Base-by-base conservation (phyloP, 2,113 vertebrate species). In the Columba janthina region DNA sequence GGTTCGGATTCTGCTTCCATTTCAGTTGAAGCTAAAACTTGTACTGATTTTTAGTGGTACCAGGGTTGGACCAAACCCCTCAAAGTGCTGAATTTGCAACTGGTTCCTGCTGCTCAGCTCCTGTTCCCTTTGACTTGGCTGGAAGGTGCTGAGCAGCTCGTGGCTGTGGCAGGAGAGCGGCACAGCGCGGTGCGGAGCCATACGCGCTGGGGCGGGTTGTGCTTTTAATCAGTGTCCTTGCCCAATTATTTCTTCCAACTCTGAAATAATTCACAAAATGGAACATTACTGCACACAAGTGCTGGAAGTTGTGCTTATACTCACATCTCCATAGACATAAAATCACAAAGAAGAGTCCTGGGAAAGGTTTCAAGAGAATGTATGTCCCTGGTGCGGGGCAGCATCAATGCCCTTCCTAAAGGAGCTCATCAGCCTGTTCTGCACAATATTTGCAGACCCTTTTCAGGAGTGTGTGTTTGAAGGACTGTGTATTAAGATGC, bases 291-390 rank as follows among this genome's bases (percentile, higher is more conserved):
- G 28, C 31, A 20, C 32, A 2, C 12, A 3, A 54, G 32, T 31
- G 70, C 38, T 79, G 34, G 9, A 4, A 58, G 58, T 8, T 48
- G 50, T 4, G 5, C 54, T 76, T 31, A 6, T 7, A 31, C 29
- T 20, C 44, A 6, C 12, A 7, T 31, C 12, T 62, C n/a, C 0
- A 0, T 0, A 16, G 22, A 1, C 10, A 18, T 10, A 34, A 62
- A 38, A 24, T 34, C 29, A 6, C 12, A 15, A 38, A 32, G 50
- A 4, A 5, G 25, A 56, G 19, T 10, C 40, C 57, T 8, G 5
- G 58, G 22, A 53, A 28, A 34, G 34, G 28, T 71, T 71, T 65
- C 15, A 22, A 13, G 51, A 56, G 31, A 8, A 77, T 25, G 5
- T 48, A 36, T 11, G 25, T 26, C 20, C 28, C 28, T 26, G 6